Base-by-base conservation (phyloP, 2,113 vertebrate species). In the Falcunculus frontatus region DNA sequence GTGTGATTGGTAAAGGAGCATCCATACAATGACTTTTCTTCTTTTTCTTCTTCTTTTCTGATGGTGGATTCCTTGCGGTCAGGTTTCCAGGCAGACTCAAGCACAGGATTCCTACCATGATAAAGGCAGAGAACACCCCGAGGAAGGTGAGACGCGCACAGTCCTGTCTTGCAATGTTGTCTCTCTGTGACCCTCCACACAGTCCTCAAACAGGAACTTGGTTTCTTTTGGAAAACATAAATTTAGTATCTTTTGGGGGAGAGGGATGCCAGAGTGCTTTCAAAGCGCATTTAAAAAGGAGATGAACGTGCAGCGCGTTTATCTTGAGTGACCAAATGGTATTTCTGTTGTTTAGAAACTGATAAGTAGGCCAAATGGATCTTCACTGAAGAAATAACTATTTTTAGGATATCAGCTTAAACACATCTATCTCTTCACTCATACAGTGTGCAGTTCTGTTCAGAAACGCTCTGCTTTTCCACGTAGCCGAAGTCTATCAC, bases 41-140 rank as follows among this genome's bases (percentile, higher is more conserved):
- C 53, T 92, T 84, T 90, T 88, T 79, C 76, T 93, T 74, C 60
- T 90, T 95, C 92, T 88, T 97, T 91, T 94, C 84, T 86, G 89
- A 39, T 57, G 37, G 55, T 95, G 95, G 65, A 76, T 95, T 90
- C 84, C 74, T 23, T 76, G 53, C 17, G 94, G 90, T 73, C 95
- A 99, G 99, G 98, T 98, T 98, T 98, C 97, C 97, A 99, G 99
- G 98, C 99, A 98, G 98, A 98, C 98, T 91, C 99, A 98, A 97
- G 97, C 97, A 20, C 99, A 98, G 97, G 99, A 99, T 95, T 97
- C 98, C 75, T 99, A 99, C 97, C 99, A 99, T 46, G 99, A 99
- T 97, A 99, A 99, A 98, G 98, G 98, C 98, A 98, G 99, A 98
- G 99, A 99, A 49, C 99, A 99, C 96, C 84, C 97, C 1, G 99